Conservation (phyloP, 2,113 vertebrate genomes). For the Ciconia stormi region DNA sequence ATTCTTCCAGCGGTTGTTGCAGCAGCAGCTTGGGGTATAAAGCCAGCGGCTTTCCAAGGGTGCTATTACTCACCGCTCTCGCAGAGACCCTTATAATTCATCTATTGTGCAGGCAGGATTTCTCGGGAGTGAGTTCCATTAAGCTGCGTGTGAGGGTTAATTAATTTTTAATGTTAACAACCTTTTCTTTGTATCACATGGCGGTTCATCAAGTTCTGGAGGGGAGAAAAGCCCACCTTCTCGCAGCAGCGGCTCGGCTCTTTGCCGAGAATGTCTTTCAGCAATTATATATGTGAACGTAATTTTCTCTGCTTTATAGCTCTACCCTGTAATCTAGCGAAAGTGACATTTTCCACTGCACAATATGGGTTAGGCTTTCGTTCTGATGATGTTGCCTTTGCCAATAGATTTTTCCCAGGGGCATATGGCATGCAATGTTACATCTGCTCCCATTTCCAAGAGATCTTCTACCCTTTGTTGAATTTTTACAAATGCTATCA, state of each 20-base stretch:
- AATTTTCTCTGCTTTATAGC: slow-evolving; percentile 21
- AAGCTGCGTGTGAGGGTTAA: slow-evolving; percentile 4
- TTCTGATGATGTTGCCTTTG: slow-evolving; percentile 35
- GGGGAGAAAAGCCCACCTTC: background rate
- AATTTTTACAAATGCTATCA: slow-evolving; percentile 61
- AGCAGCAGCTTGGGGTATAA: background rate
- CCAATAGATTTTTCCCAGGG: slow-evolving; percentile 25
- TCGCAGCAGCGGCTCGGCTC: background rate
- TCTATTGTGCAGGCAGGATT: background rate
- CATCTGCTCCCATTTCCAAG: slow-evolving; percentile 65
- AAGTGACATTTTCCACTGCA: slow-evolving; percentile 62
- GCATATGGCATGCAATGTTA: slow-evolving; percentile 39
- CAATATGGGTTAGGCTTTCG: slow-evolving; percentile 15
- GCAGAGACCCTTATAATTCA: background rate
- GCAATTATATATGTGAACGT: background rate
- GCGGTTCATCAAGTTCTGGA: background rate
- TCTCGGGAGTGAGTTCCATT: background rate
- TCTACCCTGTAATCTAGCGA: slow-evolving; percentile 56
- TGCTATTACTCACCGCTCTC: background rate
- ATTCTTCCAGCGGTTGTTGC: background rate
- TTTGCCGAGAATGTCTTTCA: background rate
- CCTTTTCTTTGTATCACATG: slow-evolving; percentile 17
- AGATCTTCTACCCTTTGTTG: slow-evolving; percentile 46
- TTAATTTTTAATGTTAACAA: slow-evolving; percentile 47
- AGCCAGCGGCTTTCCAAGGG: background rate